phyloP scores from a whole-genome alignment of 2,888 invertebrate species.

The Lochmaea capreae region DNA sequence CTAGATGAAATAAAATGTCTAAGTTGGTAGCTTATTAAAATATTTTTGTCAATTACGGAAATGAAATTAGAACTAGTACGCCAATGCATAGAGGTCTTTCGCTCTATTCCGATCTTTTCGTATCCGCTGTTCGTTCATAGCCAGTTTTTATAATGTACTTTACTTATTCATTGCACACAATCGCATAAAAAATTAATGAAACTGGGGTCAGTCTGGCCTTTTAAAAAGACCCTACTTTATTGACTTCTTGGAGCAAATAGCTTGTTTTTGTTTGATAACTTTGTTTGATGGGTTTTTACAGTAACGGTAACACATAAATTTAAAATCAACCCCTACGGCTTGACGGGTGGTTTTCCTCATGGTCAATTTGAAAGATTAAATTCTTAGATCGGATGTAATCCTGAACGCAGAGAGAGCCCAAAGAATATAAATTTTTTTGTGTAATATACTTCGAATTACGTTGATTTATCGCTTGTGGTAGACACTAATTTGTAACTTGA shows the following conservation, averaged over 20 bases:
- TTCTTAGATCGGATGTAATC: slow-evolving; percentile 35
- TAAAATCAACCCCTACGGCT: slow-evolving; percentile 58
- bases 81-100: slow-evolving; percentile 36
- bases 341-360: slow-evolving; percentile 36
- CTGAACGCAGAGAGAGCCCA: slow-evolving; percentile 22
- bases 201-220: slow-evolving; percentile 63
- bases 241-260: slow-evolving; percentile 64
- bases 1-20: no score
- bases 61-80: slow-evolving; percentile 17
- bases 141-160: slow-evolving; percentile 64
- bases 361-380: slow-evolving; percentile 46
- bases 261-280: slow-evolving; percentile 67
- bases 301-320: slow-evolving; percentile 63
- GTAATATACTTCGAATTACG: slow-evolving; percentile 21
- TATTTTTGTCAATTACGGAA: background rate
- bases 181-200: slow-evolving; percentile 66
- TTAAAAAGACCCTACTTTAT: slow-evolving; percentile 65
- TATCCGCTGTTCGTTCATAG: slow-evolving; percentile 46
- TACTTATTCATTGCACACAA: slow-evolving; percentile 67
- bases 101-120: slow-evolving; percentile 41
- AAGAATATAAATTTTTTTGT: slow-evolving; percentile 29
- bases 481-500: background rate
- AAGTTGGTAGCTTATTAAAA: background rate
- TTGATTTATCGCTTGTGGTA: slow-evolving; percentile 19
- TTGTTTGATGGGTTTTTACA: slow-evolving; percentile 66